Evolutionary conservation across 2,888 invertebrate species (phyloP).

Genomic region (Ctenicera cuprea): DNA sequence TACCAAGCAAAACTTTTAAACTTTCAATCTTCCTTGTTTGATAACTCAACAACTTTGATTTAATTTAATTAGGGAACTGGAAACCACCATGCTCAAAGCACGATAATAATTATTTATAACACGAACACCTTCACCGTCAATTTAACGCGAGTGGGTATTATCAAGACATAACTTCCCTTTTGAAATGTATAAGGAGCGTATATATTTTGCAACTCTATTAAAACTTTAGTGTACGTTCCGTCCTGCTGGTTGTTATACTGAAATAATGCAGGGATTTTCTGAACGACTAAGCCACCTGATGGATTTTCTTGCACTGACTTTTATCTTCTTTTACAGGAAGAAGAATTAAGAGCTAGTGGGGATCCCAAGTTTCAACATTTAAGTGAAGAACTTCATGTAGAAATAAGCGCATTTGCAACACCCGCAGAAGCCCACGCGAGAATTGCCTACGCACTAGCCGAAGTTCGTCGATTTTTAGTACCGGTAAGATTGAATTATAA

Average conservation of each 20-base stretch:
- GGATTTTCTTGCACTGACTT: neutral
- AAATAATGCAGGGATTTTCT: neutral
- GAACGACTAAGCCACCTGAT: neutral
- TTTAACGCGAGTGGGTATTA: conserved; percentile 9
- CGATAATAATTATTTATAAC: neutral
- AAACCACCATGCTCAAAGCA: neutral
- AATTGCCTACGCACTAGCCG: conserved; percentile 88
- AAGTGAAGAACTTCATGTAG: conserved; percentile 93
- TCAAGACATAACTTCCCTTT: neutral
- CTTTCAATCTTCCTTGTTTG: too few species aligned
- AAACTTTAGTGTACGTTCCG: neutral
- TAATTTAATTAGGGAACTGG: conserved; percentile 2
- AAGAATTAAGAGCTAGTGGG: conserved; percentile 90
- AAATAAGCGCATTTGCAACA: conserved; percentile 93
- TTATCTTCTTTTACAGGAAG: conserved; percentile 79
- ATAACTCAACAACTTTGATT: too few species aligned
- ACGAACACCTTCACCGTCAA: neutral
- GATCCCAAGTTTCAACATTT: conserved; percentile 96
- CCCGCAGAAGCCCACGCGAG: conserved; percentile 93
- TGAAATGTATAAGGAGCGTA: neutral
- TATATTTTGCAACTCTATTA: neutral
- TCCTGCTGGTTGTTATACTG: neutral
- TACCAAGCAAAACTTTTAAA: too few species aligned
- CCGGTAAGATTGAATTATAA: conserved; percentile 77
- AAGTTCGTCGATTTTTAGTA: conserved; percentile 86